Percentiles rank a stretch among this genome's conserved stretches.
Conservation (phyloP, 2,888 invertebrate species). For the Drosophila mimetica region DNA sequence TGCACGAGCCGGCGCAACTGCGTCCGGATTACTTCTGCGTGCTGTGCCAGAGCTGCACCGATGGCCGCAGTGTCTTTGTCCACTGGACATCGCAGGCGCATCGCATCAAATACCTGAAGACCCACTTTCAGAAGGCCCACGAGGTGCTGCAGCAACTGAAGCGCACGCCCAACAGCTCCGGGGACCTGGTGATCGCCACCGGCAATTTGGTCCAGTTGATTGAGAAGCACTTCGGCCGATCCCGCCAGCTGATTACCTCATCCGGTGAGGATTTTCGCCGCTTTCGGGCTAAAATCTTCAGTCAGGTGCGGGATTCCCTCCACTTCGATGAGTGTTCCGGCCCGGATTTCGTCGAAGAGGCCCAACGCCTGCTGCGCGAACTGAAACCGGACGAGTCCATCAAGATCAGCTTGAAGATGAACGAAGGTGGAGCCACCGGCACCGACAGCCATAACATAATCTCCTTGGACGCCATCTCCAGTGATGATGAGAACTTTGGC, state of each 20-base stretch:
- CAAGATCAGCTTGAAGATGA: slow-evolving; percentile 82
- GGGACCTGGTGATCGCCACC: slow-evolving; percentile 23
- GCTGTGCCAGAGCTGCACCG: slow-evolving; percentile 91
- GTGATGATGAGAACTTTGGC: slow-evolving; percentile 64
- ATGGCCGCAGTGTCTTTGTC: slow-evolving; percentile 90
- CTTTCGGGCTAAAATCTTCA: slow-evolving; percentile 87
- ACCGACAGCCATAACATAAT: slow-evolving; percentile 62
- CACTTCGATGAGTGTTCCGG: slow-evolving; percentile 88
- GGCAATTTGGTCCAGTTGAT: slow-evolving; percentile 87
- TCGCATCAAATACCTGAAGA: slow-evolving; percentile 88
- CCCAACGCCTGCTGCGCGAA: slow-evolving; percentile 83
- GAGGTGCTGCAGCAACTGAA: slow-evolving; percentile 81
- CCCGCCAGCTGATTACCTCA: slow-evolving; percentile 87
- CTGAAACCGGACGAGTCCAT: slow-evolving; percentile 41
- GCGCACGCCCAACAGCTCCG: slow-evolving; percentile 25
- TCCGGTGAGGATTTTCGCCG: slow-evolving; percentile 89
- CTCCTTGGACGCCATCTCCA: slow-evolving; percentile 82
- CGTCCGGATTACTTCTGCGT: slow-evolving; percentile 91
- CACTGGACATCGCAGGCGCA: slow-evolving; percentile 92
- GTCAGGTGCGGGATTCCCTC: slow-evolving; percentile 87
- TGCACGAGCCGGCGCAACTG: slow-evolving; percentile 87
- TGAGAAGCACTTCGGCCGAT: slow-evolving; percentile 90
- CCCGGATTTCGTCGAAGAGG: slow-evolving; percentile 85
- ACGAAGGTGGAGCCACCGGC: slow-evolving; percentile 63
- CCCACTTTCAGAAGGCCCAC: slow-evolving; percentile 86